phyloP scores from a whole-genome alignment of 2,888 invertebrate species.

The Dasysyrphus tricinctus region DNA sequence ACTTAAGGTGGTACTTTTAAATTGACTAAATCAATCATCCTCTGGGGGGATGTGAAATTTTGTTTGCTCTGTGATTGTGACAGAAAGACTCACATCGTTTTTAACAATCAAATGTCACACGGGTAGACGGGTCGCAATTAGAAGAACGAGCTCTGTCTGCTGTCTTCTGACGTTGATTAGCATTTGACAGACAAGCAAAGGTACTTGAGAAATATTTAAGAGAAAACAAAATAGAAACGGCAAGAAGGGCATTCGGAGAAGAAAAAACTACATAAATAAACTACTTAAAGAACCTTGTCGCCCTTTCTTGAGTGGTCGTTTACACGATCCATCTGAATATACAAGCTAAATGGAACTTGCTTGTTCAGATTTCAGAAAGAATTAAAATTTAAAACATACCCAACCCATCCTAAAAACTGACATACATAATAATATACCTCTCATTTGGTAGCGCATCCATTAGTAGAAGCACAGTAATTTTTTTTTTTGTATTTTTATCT shows the following conservation, averaged over 20 bases:
- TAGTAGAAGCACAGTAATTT: slow-evolving; percentile 23
- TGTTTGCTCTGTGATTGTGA: slow-evolving; percentile 15
- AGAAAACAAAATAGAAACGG: slow-evolving; percentile 9
- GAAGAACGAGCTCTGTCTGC: slow-evolving; percentile 32
- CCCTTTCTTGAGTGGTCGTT: slow-evolving; percentile 38
- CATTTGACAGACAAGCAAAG: slow-evolving; percentile 49
- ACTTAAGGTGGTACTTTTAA: slow-evolving; percentile 33
- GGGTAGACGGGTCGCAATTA: slow-evolving; percentile 56
- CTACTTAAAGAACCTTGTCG: slow-evolving; percentile 55
- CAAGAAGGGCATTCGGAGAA: not conserved
- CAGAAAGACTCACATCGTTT: slow-evolving; percentile 19
- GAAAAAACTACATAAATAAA: slow-evolving; percentile 20
- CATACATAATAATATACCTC: slow-evolving; percentile 25
- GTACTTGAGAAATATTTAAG: slow-evolving; percentile 28
- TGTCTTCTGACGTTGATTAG: slow-evolving; percentile 58
- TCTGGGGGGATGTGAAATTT: slow-evolving; percentile 1
- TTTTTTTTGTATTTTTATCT: slow-evolving; percentile 12
- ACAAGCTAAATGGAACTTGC: slow-evolving; percentile 57
- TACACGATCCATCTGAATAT: slow-evolving; percentile 41
- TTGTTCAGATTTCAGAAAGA: slow-evolving; percentile 33
- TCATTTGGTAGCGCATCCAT: slow-evolving; percentile 39
- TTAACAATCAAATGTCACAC: slow-evolving; percentile 48
- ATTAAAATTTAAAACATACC: slow-evolving; percentile 2
- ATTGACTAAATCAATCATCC: slow-evolving; percentile 49
- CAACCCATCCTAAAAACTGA: slow-evolving; percentile 13